A percentile compares a stretch with the other conserved stretches of the same genome.
These are phyloP conservation scores for Onchidella celtica DNA, from an alignment of 2,888 invertebrate genomes.

Conservation along the genomic window DNA sequence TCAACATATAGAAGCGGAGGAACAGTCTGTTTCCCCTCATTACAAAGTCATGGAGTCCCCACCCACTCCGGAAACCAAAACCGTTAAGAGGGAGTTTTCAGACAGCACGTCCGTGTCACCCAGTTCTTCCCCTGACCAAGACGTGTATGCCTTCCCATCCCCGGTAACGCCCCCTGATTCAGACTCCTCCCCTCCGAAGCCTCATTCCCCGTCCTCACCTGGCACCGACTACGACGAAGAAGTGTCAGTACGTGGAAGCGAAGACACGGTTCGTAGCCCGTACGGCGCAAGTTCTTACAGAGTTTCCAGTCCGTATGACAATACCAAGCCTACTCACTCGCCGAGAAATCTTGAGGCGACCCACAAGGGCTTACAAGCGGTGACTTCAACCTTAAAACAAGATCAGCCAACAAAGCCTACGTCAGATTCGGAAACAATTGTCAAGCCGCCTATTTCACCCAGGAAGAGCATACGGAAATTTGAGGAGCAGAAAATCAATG, in stretches of 20 bases:
- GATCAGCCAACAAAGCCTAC: neutral
- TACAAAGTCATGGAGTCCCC: slow-evolving; percentile 77
- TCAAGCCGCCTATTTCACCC: slow-evolving; percentile 42
- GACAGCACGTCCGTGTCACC: slow-evolving; percentile 74
- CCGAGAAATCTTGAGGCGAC: neutral
- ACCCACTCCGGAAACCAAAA: slow-evolving; percentile 72
- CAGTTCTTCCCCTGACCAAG: slow-evolving; percentile 72
- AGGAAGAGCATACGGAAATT: slow-evolving; percentile 40
- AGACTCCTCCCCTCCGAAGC: slow-evolving; percentile 76
- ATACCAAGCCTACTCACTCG: slow-evolving; percentile 9
- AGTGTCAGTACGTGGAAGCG: neutral
- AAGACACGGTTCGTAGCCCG: neutral
- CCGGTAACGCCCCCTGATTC: slow-evolving; percentile 77
- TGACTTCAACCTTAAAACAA: neutral
- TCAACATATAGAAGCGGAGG: slow-evolving; percentile 70
- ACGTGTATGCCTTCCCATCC: slow-evolving; percentile 74
- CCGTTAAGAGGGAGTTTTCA: slow-evolving; percentile 72
- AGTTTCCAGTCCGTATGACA: slow-evolving; percentile 24
- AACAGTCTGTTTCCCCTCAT: slow-evolving; percentile 71
- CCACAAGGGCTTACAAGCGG: neutral
- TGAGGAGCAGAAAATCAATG: slow-evolving; percentile 18
- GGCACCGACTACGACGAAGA: slow-evolving; percentile 69
- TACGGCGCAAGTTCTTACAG: neutral
- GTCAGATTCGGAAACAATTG: neutral
- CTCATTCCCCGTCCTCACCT: slow-evolving; percentile 75